Evolutionary conservation across 2,797 vertebrate species (phyloP), one percentile per base, ranked within the genome.

Genomic region (Atherinosoma microstoma): DNA sequence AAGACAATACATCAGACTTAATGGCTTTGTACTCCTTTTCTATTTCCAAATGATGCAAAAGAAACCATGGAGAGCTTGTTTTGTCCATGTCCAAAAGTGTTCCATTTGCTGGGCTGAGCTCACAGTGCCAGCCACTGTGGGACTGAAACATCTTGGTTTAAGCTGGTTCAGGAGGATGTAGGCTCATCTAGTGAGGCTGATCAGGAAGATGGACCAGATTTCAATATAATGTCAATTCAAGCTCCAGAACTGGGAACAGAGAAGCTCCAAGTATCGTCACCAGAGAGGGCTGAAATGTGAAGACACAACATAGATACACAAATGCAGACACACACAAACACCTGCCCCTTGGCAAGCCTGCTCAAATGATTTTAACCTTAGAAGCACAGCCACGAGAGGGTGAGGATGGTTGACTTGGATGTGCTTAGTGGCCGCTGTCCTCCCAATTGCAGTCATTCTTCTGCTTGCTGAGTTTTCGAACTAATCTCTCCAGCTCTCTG

Each of bases 401-500:
- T 30, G 75, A 68, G 34, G 70, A 62, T 15, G 70, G 40, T 6
- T 22, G 59, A 20, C n/a, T 15, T 15, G 72, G 61, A 29, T n/a
- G 68, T 51, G 56, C n/a, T 94, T 94, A 98, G 92, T 95, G 96
- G 73, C 91, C 71, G 0, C 91, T 78, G 38, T 98, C 97, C 16
- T 98, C 96, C 94, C 97, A 95, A 64, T 93, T 47, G 47, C 95
- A 96, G 66, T 99, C 98, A 0, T 97, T 98, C 2, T 97, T 96
- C 92, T 97, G 97, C 91, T 99, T 99, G 87, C 97, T 89, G 88
- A 98, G 90, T 91, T 97, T 97, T 73, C 96, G 90, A 40, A 99
- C 97, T 65, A 97, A 86, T 69, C 97, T 96, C 94, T 99, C 98
- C 47, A 99, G 93, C 75, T 99, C 98, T 89, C 96, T 98, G 75